Evolutionary conservation across 2,113 vertebrate genomes (phyloP).

Genomic region (Aegotheles bennettii): DNA sequence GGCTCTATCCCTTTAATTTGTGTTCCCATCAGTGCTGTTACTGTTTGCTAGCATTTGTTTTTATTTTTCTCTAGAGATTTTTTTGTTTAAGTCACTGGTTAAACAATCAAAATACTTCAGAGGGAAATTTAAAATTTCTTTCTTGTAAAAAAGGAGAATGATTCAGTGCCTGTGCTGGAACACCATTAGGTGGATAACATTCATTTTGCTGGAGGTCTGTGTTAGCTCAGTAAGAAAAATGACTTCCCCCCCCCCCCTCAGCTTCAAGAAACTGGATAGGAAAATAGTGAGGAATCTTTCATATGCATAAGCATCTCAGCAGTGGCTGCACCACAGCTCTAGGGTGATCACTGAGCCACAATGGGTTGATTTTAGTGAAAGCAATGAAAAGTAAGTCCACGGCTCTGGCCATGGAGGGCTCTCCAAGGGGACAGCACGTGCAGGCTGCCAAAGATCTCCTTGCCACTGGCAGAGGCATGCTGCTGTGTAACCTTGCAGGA

Average conservation of each 20-base stretch:
- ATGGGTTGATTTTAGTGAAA: neutral
- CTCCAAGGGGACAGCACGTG: accelerated
- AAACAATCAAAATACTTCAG: slow-evolving; percentile 33
- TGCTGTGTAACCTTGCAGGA: neutral
- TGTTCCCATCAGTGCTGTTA: slow-evolving; percentile 19
- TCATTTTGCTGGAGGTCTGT: slow-evolving; percentile 14
- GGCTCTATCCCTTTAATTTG: slow-evolving; percentile 37
- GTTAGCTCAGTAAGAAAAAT: neutral
- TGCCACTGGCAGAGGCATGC: neutral
- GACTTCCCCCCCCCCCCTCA: neutral
- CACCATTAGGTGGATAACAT: neutral
- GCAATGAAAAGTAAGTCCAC: neutral
- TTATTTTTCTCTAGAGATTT: slow-evolving; percentile 19
- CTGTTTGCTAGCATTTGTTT: slow-evolving; percentile 25
- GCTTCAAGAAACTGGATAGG: neutral
- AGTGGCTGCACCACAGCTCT: neutral
- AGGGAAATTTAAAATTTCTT: neutral
- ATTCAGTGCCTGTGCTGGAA: neutral
- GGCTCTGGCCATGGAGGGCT: neutral
- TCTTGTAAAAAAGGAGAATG: neutral
- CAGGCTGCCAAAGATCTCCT: neutral
- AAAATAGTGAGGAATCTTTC: neutral
- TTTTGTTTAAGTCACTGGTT: neutral
- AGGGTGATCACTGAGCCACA: neutral
- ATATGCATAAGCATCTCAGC: neutral